Conservation (phyloP, 2,888 invertebrate species). For the Terebella lapidaria region DNA sequence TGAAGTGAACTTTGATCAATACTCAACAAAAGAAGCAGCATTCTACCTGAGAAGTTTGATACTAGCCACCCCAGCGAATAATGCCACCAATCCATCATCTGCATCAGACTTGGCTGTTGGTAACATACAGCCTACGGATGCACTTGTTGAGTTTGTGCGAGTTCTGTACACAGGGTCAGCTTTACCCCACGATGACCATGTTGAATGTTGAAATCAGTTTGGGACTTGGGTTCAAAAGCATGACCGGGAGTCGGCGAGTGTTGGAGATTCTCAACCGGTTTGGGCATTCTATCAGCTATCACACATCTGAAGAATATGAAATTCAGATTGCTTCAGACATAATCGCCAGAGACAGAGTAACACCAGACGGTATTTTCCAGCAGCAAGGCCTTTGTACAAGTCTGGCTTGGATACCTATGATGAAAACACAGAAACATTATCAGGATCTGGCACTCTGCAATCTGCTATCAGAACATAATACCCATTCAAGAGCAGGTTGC, state of each 20-base stretch:
- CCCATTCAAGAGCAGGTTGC: too few relatives aligned
- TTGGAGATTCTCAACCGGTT: constrained; percentile 17
- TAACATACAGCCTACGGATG: too few relatives aligned
- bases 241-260: constrained; percentile 14
- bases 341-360: constrained; percentile 1
- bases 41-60: not conserved
- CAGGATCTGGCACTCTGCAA: constrained; percentile 20
- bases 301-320: constrained; percentile 16
- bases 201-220: not conserved
- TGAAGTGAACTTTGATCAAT: not conserved
- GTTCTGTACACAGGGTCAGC: not conserved
- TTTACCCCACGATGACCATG: not conserved
- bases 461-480: constrained; percentile 24
- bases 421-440: constrained; percentile 19
- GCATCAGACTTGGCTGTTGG: too few relatives aligned
- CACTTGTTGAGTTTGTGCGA: not conserved
- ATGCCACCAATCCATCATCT: too few relatives aligned
- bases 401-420: constrained; percentile 23
- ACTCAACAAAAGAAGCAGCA: not conserved
- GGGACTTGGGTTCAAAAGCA: constrained; percentile 16
- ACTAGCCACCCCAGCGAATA: too few relatives aligned
- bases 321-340: constrained; percentile 17
- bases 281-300: constrained; percentile 16
- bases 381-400: constrained; percentile 16
- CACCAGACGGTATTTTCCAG: constrained; percentile 21